These are phyloP conservation scores for Drosophila repleta DNA, from an alignment of 1,140 invertebrate genomes.

Conservation along the genomic window DNA sequence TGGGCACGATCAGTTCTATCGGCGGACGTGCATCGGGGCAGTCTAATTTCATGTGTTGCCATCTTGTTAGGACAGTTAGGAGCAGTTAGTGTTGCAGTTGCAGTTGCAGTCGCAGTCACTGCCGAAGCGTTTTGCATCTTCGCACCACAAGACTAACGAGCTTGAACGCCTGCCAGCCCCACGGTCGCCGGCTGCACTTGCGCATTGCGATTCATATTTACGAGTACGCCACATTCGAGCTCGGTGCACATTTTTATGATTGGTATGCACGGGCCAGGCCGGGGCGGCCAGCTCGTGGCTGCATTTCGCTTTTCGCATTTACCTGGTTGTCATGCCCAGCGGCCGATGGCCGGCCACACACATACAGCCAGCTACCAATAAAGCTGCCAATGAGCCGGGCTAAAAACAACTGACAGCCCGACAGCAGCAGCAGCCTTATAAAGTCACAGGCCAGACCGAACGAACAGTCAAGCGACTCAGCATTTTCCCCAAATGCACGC, in stretches of 20 bases:
- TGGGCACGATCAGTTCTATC: slow-evolving; percentile 79
- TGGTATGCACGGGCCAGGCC: slow-evolving; percentile 55
- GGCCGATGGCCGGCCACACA: slow-evolving; percentile 51
- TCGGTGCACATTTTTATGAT: slow-evolving; percentile 58
- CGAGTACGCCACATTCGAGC: slow-evolving; percentile 39
- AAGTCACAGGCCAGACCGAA: slow-evolving; percentile 23
- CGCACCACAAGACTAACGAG: slow-evolving; percentile 72
- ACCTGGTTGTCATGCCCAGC: slow-evolving; percentile 28
- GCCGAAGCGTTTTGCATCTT: slow-evolving; percentile 74
- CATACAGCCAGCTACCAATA: slow-evolving; percentile 59
- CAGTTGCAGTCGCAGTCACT: slow-evolving; percentile 15
- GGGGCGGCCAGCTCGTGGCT: neutral
- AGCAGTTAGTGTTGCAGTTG: slow-evolving; percentile 35
- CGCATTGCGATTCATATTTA: slow-evolving; percentile 74
- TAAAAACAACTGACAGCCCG: slow-evolving; percentile 67
- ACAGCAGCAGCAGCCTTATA: slow-evolving; percentile 59
- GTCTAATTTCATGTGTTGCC: slow-evolving; percentile 81
- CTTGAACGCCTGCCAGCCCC: slow-evolving; percentile 10
- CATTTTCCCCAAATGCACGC: slow-evolving; percentile 75
- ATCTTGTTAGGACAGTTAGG: slow-evolving; percentile 70
- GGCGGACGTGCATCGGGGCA: slow-evolving; percentile 75
- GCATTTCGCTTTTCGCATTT: neutral
- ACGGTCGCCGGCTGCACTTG: slow-evolving; percentile 54
- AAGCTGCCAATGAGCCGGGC: slow-evolving; percentile 73
- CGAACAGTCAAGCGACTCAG: slow-evolving; percentile 31